Base-by-base conservation (phyloP, 2,888 invertebrate genomes). In the Theodoxus fluviatilis region DNA sequence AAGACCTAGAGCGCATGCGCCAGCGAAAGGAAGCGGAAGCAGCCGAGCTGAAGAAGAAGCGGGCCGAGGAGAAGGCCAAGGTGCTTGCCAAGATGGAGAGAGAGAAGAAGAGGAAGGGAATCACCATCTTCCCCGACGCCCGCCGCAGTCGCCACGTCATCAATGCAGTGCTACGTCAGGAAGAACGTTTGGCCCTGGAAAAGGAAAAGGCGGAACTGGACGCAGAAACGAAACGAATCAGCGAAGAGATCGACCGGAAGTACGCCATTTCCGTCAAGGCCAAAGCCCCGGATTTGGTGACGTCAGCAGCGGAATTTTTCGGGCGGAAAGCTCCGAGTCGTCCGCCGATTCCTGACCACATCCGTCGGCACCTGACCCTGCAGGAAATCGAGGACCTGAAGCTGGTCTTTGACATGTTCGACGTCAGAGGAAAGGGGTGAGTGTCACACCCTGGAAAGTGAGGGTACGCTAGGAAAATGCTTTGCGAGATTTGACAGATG, bases 331-430 rank as follows among this genome's bases (percentile, higher is more conserved):
- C 74, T 35, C 67, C 73, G 33, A 67, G 75, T 6, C 75, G 72
- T 33, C 75, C 73, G 37, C 76, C 76, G 22, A 71, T 81, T 1
- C 80, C 81, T 0, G 76, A 76, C 12, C 71, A 76, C 31, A 75
- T 82, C 33, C 72, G 74, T 2, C 69, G 74, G 35, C 75, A 75
- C 33, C 70, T 82, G 18, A 80, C 81, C 25, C 64, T 74, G 3
- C 74, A 77, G 6, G 82, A 82, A 71, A 81, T 82, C 28, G 64
- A 75, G 47, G 82, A 82, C 68, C 71, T 82, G 6, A 76, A 78
- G 68, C 69, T 75, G 37, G 75, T 80, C 31, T 82, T 80, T 72
- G 80, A 79, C 69, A 74, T 82, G 74, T 82, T 79, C 72, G 82
- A 82, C 52, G 77, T 77, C 22, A 78, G 79, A 25, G 78, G 79